phyloP scores from a whole-genome alignment of 2,113 vertebrate genomes.

The Poicephalus gulielmi region DNA sequence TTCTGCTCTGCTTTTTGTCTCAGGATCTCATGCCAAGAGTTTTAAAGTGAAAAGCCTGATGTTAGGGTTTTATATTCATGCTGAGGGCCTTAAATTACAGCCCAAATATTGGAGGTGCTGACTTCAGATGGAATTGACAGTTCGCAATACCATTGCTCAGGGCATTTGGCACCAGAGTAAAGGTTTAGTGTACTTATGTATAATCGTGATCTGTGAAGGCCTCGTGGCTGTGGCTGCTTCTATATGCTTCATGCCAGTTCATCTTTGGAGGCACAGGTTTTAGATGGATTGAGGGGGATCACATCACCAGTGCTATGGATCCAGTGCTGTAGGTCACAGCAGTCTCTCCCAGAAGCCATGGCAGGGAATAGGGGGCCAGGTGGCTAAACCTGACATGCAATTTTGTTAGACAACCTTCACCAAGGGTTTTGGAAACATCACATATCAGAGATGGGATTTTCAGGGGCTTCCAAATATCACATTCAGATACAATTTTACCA shows the following conservation, averaged over 20 bases:
- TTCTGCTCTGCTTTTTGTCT: constrained; percentile 56
- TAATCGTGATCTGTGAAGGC: rapidly evolving
- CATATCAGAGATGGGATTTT: not conserved
- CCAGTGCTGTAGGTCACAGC: not conserved
- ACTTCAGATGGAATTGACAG: not conserved
- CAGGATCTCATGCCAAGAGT: not conserved
- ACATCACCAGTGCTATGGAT: rapidly evolving
- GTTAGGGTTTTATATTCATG: not conserved
- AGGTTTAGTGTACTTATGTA: not conserved
- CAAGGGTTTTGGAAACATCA: not conserved
- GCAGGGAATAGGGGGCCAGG: rapidly evolving
- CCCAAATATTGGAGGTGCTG: not conserved
- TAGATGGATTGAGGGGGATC: rapidly evolving
- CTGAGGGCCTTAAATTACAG: not conserved
- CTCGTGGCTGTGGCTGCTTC: not conserved
- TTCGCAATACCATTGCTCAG: not conserved
- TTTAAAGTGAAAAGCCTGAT: not conserved
- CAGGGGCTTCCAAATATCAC: not conserved
- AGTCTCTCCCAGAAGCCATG: rapidly evolving
- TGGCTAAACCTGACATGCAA: not conserved
- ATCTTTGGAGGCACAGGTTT: not conserved
- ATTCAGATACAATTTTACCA: not conserved
- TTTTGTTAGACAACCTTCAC: not conserved
- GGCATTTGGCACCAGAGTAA: not conserved
- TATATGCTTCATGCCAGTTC: rapidly evolving